These are phyloP conservation scores for Mugil cephalus DNA, from an alignment of 2,113 vertebrate species.

Conservation along the genomic window DNA sequence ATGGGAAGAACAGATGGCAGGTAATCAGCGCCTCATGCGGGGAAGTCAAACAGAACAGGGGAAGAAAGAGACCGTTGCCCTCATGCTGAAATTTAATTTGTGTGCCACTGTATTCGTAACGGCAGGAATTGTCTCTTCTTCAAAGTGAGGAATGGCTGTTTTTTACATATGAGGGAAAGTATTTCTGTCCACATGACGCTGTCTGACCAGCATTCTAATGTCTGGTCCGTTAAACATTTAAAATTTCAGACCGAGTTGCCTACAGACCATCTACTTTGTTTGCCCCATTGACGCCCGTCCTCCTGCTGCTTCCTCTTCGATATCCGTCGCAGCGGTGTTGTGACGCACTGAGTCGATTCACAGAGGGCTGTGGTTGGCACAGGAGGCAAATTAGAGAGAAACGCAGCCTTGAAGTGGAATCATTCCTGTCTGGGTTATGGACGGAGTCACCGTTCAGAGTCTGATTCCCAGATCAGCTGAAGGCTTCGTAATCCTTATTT, in stretches of 20 bases:
- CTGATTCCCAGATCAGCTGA: constrained; percentile 17
- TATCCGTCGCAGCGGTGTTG: constrained; percentile 7
- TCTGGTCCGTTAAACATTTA: constrained; percentile 55
- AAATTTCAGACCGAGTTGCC: constrained; percentile 39
- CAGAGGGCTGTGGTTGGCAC: constrained; percentile 36
- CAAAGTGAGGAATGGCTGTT: constrained; percentile 11
- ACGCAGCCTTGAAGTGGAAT: constrained; percentile 44
- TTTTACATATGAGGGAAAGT: not conserved
- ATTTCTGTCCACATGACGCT: not conserved
- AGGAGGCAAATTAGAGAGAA: constrained; percentile 17
- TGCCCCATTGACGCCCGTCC: constrained; percentile 7
- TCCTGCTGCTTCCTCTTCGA: constrained; percentile 13
- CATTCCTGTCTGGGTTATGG: constrained; percentile 6
- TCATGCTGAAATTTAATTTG: constrained; percentile 57
- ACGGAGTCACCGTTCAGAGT: constrained; percentile 15
- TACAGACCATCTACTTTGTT: constrained; percentile 36
- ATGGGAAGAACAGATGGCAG: constrained; percentile 61
- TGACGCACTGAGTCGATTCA: constrained; percentile 26
- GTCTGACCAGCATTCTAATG: constrained; percentile 7
- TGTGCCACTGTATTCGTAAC: constrained; percentile 20
- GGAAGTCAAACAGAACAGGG: constrained; percentile 40
- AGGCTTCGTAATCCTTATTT: not conserved
- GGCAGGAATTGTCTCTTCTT: constrained; percentile 31
- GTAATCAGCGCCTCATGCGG: constrained; percentile 52
- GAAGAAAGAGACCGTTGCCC: constrained; percentile 37